These are phyloP conservation scores for Dryocosmus kuriphilus DNA, from an alignment of 2,888 invertebrate genomes.

Conservation along the genomic window DNA sequence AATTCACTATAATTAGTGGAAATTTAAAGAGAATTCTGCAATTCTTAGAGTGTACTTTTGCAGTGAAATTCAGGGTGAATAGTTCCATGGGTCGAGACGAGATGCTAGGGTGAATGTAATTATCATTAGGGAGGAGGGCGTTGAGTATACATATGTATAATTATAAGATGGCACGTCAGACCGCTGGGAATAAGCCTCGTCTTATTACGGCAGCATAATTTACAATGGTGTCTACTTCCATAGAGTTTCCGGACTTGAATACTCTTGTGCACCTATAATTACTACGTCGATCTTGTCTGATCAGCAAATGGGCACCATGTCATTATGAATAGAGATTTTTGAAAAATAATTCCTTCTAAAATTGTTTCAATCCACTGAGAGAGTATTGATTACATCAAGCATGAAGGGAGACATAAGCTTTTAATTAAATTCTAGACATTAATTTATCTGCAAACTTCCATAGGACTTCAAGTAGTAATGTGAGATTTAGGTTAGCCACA, in stretches of 20 bases:
- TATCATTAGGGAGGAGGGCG: slow-evolving; percentile 21
- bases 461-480: no score
- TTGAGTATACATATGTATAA: slow-evolving; percentile 3
- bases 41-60: slow-evolving; percentile 1
- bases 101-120: slow-evolving; percentile 30
- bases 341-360: no score
- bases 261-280: slow-evolving; percentile 9
- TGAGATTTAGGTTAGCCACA: no score
- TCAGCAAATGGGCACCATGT: neutral
- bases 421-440: no score
- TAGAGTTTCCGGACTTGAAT: slow-evolving; percentile 12
- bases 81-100: neutral
- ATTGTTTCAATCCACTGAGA: no score
- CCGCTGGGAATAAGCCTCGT: slow-evolving; percentile 32
- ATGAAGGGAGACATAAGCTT: no score
- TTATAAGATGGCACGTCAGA: slow-evolving; percentile 25
- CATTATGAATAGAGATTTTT: neutral
- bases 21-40: slow-evolving; percentile 9
- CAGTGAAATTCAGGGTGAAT: slow-evolving; percentile 12
- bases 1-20: neutral
- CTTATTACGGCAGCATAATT: slow-evolving; percentile 38
- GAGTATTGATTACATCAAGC: no score
- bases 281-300: neutral
- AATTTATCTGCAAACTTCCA: no score
- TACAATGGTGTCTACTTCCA: slow-evolving; percentile 33